These are phyloP conservation scores for Metridium senile DNA, from an alignment of 92 coral and sea anemone genomes.

Conservation along the genomic window DNA sequence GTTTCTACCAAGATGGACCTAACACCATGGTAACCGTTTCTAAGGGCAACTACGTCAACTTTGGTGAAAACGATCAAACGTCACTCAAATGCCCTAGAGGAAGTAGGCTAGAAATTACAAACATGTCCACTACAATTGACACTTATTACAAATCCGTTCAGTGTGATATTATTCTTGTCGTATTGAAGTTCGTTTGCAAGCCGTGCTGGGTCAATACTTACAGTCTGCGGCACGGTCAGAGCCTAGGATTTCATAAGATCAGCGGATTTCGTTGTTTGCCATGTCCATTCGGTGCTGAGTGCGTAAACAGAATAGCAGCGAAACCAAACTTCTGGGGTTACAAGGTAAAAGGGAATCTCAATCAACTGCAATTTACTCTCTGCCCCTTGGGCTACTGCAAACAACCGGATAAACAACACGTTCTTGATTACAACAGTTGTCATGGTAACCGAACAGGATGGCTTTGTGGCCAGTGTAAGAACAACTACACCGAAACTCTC, in stretches of 20 bases:
- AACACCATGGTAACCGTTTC: slow-evolving; percentile 46
- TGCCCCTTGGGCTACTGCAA: slow-evolving; percentile 83
- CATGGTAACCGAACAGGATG: slow-evolving; percentile 75
- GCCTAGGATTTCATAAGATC: slow-evolving; percentile 17
- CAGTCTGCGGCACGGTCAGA: slow-evolving; percentile 63
- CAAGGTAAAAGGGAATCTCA: slow-evolving; percentile 18
- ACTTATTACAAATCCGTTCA: background rate
- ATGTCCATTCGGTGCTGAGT: slow-evolving; percentile 81
- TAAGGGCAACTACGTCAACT: slow-evolving; percentile 52
- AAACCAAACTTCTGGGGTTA: slow-evolving; percentile 81
- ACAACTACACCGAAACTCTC: slow-evolving; percentile 72
- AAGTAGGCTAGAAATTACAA: slow-evolving; percentile 31
- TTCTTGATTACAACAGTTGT: slow-evolving; percentile 63
- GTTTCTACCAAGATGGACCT: slow-evolving; percentile 4
- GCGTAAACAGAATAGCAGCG: slow-evolving; percentile 51
- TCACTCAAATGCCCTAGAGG: slow-evolving; percentile 54
- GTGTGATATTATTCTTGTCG: slow-evolving; percentile 28
- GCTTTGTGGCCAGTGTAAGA: slow-evolving; percentile 77
- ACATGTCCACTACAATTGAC: slow-evolving; percentile 37
- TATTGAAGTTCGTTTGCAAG: slow-evolving; percentile 45
- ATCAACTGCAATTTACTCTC: slow-evolving; percentile 46
- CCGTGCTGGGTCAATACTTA: slow-evolving; percentile 50
- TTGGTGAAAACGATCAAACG: slow-evolving; percentile 33
- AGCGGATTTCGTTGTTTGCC: slow-evolving; percentile 59
- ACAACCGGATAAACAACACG: slow-evolving; percentile 12